Percentiles rank a stretch among this genome's conserved stretches.
phyloP scores from a whole-genome alignment of 2,113 vertebrate species.

The Phylloscopus whistleri region DNA sequence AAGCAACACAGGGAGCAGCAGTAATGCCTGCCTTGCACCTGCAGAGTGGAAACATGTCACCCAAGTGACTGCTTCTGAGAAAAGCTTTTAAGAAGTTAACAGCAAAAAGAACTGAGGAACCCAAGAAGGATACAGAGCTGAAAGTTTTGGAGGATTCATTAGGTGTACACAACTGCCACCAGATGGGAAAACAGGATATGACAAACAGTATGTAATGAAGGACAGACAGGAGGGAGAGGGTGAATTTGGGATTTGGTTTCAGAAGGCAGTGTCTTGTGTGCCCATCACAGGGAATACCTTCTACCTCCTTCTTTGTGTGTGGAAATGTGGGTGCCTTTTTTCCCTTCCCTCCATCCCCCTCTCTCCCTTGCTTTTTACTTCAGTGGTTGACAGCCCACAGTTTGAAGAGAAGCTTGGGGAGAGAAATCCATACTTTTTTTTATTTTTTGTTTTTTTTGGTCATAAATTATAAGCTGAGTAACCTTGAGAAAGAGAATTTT shows the following conservation, averaged over 20 bases:
- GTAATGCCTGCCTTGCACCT: neutral
- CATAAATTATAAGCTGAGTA: neutral
- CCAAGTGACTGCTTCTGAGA: neutral
- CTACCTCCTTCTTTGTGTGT: neutral
- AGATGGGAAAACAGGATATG: constrained; percentile 51
- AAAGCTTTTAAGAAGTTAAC: constrained; percentile 57
- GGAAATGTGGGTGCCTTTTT: neutral
- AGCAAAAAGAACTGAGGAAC: constrained; percentile 21
- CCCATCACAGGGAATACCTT: neutral
- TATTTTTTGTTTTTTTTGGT: neutral
- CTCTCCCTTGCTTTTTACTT: neutral
- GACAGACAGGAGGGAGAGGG: neutral
- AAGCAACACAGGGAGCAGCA: neutral
- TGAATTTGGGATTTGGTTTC: neutral
- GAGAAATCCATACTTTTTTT: neutral
- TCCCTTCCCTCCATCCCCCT: neutral
- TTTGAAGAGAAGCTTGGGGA: neutral
- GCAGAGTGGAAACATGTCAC: neutral
- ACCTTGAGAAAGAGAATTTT: neutral
- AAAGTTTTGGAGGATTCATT: constrained; percentile 41
- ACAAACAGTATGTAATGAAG: neutral
- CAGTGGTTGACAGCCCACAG: neutral
- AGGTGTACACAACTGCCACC: constrained; percentile 43
- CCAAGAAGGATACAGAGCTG: neutral
- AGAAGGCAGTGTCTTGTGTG: neutral